Evolutionary conservation across 2,797 vertebrate genomes (phyloP).

Genomic region (Cossypha heuglini): DNA sequence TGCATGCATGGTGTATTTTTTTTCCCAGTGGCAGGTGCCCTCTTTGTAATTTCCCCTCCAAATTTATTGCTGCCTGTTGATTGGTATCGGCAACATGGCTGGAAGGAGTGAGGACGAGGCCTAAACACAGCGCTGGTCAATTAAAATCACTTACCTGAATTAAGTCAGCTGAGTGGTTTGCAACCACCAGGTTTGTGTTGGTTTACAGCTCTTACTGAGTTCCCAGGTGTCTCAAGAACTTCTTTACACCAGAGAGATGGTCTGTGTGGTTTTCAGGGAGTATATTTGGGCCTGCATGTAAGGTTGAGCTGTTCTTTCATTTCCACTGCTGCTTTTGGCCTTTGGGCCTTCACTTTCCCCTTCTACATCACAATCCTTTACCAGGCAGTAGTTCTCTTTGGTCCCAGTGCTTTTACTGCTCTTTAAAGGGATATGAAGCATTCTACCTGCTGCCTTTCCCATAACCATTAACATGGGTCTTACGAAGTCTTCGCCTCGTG

Average conservation of each 20-base stretch:
- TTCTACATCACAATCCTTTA: neutral
- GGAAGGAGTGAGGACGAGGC: neutral
- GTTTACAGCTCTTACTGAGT: neutral
- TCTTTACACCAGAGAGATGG: neutral
- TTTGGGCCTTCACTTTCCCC: neutral
- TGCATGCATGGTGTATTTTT: too few relatives aligned
- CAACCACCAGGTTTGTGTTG: neutral
- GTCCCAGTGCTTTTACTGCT: neutral
- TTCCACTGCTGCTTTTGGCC: neutral
- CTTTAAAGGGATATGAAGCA: neutral
- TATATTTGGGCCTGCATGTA: neutral
- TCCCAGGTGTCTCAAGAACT: neutral
- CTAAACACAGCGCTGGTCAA: neutral
- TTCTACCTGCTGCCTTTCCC: neutral
- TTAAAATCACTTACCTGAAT: neutral
- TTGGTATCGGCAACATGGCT: neutral
- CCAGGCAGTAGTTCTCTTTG: neutral
- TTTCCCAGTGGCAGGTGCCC: neutral
- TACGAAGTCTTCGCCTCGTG: neutral
- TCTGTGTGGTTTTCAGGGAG: neutral
- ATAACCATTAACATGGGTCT: neutral
- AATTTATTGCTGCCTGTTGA: neutral
- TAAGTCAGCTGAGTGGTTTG: neutral
- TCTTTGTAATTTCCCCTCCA: neutral
- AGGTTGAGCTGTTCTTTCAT: neutral